These are phyloP conservation scores for Hippoglossus hippoglossus DNA, from an alignment of 2,797 vertebrate genomes.

Conservation along the genomic window DNA sequence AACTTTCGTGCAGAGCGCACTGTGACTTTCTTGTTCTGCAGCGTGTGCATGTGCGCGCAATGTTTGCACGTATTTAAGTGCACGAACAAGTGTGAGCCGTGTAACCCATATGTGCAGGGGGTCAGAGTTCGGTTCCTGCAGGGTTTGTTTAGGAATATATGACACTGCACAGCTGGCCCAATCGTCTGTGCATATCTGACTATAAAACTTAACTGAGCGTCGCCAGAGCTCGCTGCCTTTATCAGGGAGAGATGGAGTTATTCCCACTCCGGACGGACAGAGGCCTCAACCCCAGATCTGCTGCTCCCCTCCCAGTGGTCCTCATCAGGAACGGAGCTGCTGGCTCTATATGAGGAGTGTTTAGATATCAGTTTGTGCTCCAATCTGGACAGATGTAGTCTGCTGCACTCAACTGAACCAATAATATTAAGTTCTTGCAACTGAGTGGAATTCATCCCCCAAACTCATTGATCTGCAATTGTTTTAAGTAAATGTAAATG, in stretches of 20 bases:
- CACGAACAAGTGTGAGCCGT: conserved; percentile 62
- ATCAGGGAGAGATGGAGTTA: conserved; percentile 80
- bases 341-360: conserved; percentile 30
- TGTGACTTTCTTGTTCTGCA: conserved; percentile 52
- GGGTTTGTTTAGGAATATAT: conserved; percentile 86
- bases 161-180: conserved; percentile 89
- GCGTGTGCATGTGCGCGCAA: conserved; percentile 35
- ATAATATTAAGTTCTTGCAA: background rate
- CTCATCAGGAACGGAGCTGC: conserved; percentile 59
- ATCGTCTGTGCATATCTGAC: conserved; percentile 89
- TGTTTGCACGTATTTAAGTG: conserved; percentile 75
- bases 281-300: conserved; percentile 56
- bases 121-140: conserved; percentile 82
- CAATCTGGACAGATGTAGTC: conserved; percentile 15
- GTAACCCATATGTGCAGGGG: conserved; percentile 78
- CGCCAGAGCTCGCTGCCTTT: conserved; percentile 88
- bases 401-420: conserved; percentile 14
- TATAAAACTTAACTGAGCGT: conserved; percentile 91
- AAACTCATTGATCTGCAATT: background rate
- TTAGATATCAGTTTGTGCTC: conserved; percentile 19
- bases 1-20: conserved; percentile 30
- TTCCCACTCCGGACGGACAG: conserved; percentile 66
- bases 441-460: no score
- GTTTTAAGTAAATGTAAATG: background rate
- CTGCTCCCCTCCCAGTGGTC: conserved; percentile 59